Conservation (phyloP, 2,888 invertebrate genomes). For the Osmoderma eremita region DNA sequence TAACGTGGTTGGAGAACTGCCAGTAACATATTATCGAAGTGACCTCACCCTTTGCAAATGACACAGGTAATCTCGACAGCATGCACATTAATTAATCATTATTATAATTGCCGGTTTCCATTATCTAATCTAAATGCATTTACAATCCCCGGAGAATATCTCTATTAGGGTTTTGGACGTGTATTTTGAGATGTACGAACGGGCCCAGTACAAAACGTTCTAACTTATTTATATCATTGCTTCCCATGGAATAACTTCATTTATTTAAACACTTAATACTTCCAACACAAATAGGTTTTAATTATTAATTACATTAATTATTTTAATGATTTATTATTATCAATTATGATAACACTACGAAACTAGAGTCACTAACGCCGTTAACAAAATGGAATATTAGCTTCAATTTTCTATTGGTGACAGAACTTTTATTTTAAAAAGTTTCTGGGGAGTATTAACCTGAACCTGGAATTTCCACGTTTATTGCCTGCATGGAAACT, state of each 20-base stretch:
- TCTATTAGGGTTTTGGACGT: constrained; percentile 2
- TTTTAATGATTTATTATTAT: too few species aligned
- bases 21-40: constrained; percentile 3
- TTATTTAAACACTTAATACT: too few species aligned
- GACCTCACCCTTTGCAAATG: constrained; percentile 21
- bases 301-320: too few species aligned
- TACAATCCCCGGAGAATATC: constrained; percentile 22
- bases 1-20: not conserved
- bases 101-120: constrained; percentile 46
- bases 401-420: constrained; percentile 16
- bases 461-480: constrained; percentile 27
- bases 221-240: not conserved
- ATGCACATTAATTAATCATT: constrained; percentile 38
- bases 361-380: not conserved
- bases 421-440: constrained; percentile 31
- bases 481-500: constrained; percentile 24
- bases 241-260: too few species aligned
- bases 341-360: too few species aligned
- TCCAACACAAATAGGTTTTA: too few species aligned
- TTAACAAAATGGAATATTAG: not conserved
- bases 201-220: not conserved
- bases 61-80: constrained; percentile 11
- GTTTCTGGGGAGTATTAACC: constrained; percentile 33
- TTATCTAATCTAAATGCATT: constrained; percentile 45
- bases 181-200: not conserved